A percentile compares a stretch with the other conserved stretches of the same genome.
Evolutionary conservation across 2,888 invertebrate genomes (phyloP).

Genomic region (Noctua janthina): DNA sequence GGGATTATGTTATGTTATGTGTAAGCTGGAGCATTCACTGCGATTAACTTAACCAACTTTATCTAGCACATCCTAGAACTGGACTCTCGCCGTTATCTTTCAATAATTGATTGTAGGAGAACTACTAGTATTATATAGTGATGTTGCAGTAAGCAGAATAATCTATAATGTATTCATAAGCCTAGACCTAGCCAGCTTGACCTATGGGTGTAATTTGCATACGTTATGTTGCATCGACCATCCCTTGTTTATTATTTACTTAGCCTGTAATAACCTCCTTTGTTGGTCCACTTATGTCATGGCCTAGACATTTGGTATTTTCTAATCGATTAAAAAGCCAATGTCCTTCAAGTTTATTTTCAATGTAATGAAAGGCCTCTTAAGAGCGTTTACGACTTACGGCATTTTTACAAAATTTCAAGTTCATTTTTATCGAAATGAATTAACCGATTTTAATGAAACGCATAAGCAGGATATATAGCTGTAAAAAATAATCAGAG

Average conservation of each 20-base stretch:
- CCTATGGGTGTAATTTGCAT: conserved; percentile 8
- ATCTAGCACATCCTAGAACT: background rate
- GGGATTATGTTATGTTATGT: background rate
- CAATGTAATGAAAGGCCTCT: background rate
- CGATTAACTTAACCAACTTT: background rate
- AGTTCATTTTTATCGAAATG: no score
- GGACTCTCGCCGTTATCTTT: no score
- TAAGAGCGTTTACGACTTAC: background rate
- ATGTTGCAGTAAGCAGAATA: background rate
- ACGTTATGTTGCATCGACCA: background rate
- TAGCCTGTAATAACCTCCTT: background rate
- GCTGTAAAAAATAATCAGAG: no score
- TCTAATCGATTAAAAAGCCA: background rate
- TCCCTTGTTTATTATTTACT: background rate
- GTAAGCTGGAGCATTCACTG: background rate
- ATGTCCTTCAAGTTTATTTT: background rate
- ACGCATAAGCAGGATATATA: no score
- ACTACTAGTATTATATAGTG: background rate
- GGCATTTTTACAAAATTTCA: no score
- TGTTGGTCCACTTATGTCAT: background rate
- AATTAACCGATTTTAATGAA: no score
- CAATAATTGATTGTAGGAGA: background rate
- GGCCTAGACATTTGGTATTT: background rate
- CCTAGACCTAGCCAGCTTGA: conserved; percentile 4
- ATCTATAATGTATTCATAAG: conserved; percentile 3